Conservation (phyloP, 2,888 invertebrate species). For the Drosophila lutescens region DNA sequence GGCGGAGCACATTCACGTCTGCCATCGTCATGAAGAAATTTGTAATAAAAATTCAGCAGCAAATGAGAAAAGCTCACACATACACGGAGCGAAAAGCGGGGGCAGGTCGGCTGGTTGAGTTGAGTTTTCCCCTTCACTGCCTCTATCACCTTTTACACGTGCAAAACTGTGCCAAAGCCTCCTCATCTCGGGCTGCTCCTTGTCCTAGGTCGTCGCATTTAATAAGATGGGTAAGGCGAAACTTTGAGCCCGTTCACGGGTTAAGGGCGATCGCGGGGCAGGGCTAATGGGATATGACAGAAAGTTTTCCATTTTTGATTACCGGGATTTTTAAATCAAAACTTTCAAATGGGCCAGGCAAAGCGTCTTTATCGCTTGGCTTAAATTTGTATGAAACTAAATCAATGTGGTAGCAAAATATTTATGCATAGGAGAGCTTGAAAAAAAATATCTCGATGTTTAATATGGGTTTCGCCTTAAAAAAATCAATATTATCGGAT, state of each 20-base stretch:
- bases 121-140: conserved; percentile 19
- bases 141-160: conserved; percentile 51
- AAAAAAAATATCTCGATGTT: too few species aligned
- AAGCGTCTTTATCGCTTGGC: neutral
- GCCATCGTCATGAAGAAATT: conserved; percentile 72
- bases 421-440: neutral
- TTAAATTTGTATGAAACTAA: too few species aligned
- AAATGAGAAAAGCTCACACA: conserved; percentile 69
- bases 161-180: conserved; percentile 64
- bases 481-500: too few species aligned
- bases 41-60: conserved; percentile 80
- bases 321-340: conserved; percentile 5
- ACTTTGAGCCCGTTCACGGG: conserved; percentile 26
- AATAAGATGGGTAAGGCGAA: conserved; percentile 34
- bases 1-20: conserved; percentile 36
- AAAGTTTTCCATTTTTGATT: conserved; percentile 5
- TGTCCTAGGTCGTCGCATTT: conserved; percentile 39
- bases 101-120: neutral
- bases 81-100: conserved; percentile 6
- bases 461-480: too few species aligned
- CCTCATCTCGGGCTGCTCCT: conserved; percentile 30
- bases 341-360: neutral
- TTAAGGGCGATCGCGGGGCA: neutral
- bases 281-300: conserved; percentile 21
- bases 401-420: too few species aligned